Conservation (phyloP, 1,140 invertebrate genomes). For the Cephus cinctus region DNA sequence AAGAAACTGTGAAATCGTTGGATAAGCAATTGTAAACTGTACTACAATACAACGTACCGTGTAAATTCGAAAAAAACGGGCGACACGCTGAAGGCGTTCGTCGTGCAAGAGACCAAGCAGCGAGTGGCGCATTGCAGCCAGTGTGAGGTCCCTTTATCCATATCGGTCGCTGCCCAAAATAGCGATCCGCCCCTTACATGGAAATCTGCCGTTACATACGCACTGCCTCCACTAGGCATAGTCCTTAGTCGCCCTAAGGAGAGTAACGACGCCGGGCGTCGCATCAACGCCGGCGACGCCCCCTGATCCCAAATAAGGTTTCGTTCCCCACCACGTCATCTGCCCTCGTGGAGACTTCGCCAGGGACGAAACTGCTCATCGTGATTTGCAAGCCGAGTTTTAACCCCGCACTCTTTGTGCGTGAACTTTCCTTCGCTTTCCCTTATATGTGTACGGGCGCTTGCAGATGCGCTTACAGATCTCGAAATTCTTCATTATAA, state of each 20-base stretch:
- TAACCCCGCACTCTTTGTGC: not conserved
- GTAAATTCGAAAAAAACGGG: constrained; percentile 26
- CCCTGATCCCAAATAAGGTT: constrained; percentile 53
- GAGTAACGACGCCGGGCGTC: constrained; percentile 27
- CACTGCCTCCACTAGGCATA: constrained; percentile 22
- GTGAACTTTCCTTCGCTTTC: not conserved
- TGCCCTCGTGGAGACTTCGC: not conserved
- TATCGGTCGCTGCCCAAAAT: constrained; percentile 48
- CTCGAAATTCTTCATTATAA: too few relatives aligned
- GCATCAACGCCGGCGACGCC: constrained; percentile 29
- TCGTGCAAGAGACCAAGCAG: constrained; percentile 40
- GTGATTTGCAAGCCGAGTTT: not conserved
- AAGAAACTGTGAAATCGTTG: too few relatives aligned
- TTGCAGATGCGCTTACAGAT: not conserved
- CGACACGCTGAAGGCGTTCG: constrained; percentile 35
- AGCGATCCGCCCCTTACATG: constrained; percentile 50
- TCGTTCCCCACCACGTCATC: constrained; percentile 29
- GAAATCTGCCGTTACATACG: constrained; percentile 35
- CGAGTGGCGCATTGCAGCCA: constrained; percentile 42
- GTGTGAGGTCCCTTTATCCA: constrained; percentile 49
- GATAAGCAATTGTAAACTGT: too few relatives aligned
- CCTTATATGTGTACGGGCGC: not conserved
- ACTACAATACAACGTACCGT: too few relatives aligned
- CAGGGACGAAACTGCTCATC: not conserved
- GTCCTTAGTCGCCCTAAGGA: constrained; percentile 45